phyloP scores from a whole-genome alignment of 2,888 invertebrate species.

The Pherbina coryleti region DNA sequence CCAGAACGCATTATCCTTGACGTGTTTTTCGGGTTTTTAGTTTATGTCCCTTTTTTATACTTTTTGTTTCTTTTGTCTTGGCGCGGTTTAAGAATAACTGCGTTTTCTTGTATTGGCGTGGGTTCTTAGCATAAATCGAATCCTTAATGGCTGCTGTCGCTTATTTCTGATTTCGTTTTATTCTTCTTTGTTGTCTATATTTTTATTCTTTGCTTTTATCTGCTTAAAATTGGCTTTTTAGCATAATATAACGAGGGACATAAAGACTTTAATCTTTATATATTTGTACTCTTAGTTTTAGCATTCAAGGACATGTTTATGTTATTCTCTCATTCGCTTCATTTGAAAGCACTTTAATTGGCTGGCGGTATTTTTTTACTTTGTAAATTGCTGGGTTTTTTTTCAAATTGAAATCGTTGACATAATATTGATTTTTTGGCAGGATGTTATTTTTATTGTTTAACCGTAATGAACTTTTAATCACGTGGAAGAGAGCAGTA shows the following conservation, averaged over 20 bases:
- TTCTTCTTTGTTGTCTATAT: background rate
- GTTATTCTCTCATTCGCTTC: background rate
- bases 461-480: too few relatives aligned
- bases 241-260: background rate
- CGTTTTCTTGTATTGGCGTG: constrained; percentile 19
- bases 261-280: background rate
- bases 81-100: constrained; percentile 31
- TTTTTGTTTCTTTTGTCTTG: constrained; percentile 5
- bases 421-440: too few relatives aligned
- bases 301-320: constrained; percentile 1
- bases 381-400: background rate
- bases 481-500: too few relatives aligned
- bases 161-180: background rate
- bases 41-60: constrained; percentile 12
- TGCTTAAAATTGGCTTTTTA: constrained; percentile 36
- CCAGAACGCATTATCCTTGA: constrained; percentile 1
- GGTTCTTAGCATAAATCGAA: constrained; percentile 42
- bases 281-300: background rate
- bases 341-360: constrained; percentile 8
- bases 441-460: too few relatives aligned
- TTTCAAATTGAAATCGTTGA: too few relatives aligned
- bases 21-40: background rate
- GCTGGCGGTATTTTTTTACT: background rate
- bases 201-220: background rate
- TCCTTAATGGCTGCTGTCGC: constrained; percentile 33